Base-by-base conservation (phyloP, 2,888 invertebrate species). In the Helobdella robusta region DNA sequence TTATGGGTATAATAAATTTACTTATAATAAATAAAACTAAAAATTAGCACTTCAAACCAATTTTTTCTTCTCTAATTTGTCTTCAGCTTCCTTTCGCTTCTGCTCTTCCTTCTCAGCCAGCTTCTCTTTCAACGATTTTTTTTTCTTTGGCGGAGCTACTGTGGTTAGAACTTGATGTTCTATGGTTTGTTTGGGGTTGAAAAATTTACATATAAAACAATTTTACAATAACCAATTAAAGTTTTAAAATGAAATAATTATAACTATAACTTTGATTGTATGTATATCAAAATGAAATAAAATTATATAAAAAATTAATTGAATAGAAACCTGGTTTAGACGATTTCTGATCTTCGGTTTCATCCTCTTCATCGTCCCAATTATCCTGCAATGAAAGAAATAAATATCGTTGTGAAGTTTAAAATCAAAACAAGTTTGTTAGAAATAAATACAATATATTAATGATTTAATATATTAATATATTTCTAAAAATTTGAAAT, bases 321-420 rank as follows among this genome's bases (percentile, higher is more conserved):
- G 50, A 5, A 23, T 23, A 50, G 5, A 23, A 44, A 61, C 48
- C 61, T 28, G 35, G 15, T 30, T 46, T 63, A 8, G 28, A 3
- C 75, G 86, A 86, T 72, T 78, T 79, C 65, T 58, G 40, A 25
- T 58, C 65, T 15, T 63, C 32, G 28, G 50, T 52, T 36, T 48
- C 89, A 81, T 91, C 91, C 78, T 93, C 92, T 92, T 92, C 89
- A 81, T 91, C 91, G 78, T 93, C 92, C 93, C 93, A 93, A 79
- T 87, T 90, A 76, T 92, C 92, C 91, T 92, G 80, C 15, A 74
- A 71, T 20, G 54, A 30, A 60, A 40, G 20, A 60, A 34, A 11
- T 23, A n/a, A n/a, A n/a, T n/a, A n/a, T n/a, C n/a, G n/a, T n/a
- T n/a, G n/a, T n/a, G n/a, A n/a, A n/a, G n/a, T n/a, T n/a, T n/a